Conservation (phyloP, 2,888 invertebrate species). For the Melangyna quadrimaculata region DNA sequence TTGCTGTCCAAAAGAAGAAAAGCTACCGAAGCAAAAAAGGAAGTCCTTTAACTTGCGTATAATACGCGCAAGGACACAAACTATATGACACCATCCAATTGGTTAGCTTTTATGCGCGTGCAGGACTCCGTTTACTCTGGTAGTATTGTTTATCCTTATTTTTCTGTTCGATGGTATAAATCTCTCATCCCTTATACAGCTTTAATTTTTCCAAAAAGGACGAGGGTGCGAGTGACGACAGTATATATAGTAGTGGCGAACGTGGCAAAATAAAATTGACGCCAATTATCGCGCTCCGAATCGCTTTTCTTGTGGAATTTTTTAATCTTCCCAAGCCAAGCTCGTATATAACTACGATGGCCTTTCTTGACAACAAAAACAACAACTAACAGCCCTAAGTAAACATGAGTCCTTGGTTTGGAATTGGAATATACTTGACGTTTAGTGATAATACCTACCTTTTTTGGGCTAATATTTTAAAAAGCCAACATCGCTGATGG, state of each 20-base stretch:
- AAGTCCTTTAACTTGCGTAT: constrained; percentile 32
- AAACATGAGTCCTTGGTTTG: constrained; percentile 17
- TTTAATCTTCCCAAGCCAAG: constrained; percentile 67
- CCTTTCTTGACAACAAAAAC: background rate
- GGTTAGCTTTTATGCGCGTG: constrained; percentile 71
- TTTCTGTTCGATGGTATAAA: constrained; percentile 62
- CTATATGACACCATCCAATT: constrained; percentile 66
- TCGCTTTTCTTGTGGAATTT: constrained; percentile 69
- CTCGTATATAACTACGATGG: constrained; percentile 23
- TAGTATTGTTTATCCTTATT: constrained; percentile 49
- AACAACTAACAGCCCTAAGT: constrained; percentile 2
- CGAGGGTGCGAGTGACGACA: constrained; percentile 8
- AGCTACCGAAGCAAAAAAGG: constrained; percentile 20
- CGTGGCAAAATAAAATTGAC: constrained; percentile 74
- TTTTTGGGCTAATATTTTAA: background rate
- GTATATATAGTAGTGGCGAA: constrained; percentile 60
- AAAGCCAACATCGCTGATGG: background rate
- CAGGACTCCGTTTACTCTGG: constrained; percentile 43
- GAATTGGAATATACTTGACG: constrained; percentile 17
- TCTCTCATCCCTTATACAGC: constrained; percentile 49
- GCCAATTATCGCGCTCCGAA: constrained; percentile 75
- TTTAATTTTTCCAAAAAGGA: constrained; percentile 32
- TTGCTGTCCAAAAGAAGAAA: constrained; percentile 46
- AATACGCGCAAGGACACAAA: constrained; percentile 60
- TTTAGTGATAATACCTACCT: constrained; percentile 32